Percentiles rank a stretch among this genome's conserved stretches.
phyloP scores from a whole-genome alignment of 2,888 invertebrate species.

The Acrocera orbiculus region DNA sequence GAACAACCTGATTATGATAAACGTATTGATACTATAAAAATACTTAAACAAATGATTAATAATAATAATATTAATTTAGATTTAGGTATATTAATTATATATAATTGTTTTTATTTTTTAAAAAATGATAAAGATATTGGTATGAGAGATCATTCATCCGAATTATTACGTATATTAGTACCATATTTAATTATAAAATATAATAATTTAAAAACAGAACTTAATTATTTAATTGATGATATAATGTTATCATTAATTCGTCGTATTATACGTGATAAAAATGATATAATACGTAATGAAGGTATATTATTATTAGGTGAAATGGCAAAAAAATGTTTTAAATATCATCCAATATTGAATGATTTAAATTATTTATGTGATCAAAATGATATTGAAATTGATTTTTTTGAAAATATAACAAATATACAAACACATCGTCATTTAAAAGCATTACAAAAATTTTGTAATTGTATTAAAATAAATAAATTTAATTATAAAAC shows the following conservation, averaged over 20 bases:
- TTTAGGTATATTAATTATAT: slow-evolving; percentile 51
- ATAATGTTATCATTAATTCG: slow-evolving; percentile 57
- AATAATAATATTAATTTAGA: slow-evolving; percentile 40
- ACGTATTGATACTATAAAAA: slow-evolving; percentile 59
- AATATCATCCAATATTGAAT: slow-evolving; percentile 48
- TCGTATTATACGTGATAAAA: slow-evolving; percentile 49
- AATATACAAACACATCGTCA: slow-evolving; percentile 78
- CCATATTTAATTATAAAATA: slow-evolving; percentile 43
- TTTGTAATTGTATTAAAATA: slow-evolving; percentile 46
- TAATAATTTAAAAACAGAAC: slow-evolving; percentile 35
- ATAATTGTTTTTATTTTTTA: slow-evolving; percentile 67
- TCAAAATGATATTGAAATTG: slow-evolving; percentile 61
- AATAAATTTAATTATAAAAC: slow-evolving; percentile 32
- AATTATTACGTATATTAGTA: slow-evolving; percentile 52
- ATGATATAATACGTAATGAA: slow-evolving; percentile 58
- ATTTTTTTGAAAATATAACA: slow-evolving; percentile 86
- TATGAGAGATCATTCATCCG: slow-evolving; percentile 56
- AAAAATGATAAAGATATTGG: slow-evolving; percentile 68
- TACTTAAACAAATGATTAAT: slow-evolving; percentile 39
- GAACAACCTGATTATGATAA: slow-evolving; percentile 84
- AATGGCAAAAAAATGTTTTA: slow-evolving; percentile 52
- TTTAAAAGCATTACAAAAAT: slow-evolving; percentile 62
- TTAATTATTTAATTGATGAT: slow-evolving; percentile 50
- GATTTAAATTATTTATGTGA: slow-evolving; percentile 53
- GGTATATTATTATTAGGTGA: slow-evolving; percentile 61